A percentile compares a stretch with the other conserved stretches of the same genome.
Conservation (phyloP, 1,140 invertebrate species). For the Octopus bimaculoides region DNA sequence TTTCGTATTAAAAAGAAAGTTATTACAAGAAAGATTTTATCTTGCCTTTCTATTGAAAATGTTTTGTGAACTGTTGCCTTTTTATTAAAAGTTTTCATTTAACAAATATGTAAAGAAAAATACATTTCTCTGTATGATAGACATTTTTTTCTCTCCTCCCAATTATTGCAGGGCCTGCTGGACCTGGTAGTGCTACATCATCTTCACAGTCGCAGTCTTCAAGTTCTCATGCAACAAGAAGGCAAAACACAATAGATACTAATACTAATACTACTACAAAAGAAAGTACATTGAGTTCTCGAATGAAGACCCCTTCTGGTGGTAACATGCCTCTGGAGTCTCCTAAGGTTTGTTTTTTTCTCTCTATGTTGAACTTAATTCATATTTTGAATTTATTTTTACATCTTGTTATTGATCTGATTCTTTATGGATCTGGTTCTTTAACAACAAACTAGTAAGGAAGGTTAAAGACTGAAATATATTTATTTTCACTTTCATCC, state of each 20-base stretch:
- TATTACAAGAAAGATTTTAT: no score
- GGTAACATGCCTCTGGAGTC: conserved; percentile 30
- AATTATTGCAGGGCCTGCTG: conserved; percentile 25
- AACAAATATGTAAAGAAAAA: no score
- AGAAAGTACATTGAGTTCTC: conserved; percentile 45
- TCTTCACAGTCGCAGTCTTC: conserved; percentile 30
- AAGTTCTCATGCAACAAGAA: conserved; percentile 29
- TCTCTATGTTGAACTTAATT: neutral
- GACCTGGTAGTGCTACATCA: conserved; percentile 25
- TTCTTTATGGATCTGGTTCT: no score
- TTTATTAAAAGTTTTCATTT: no score
- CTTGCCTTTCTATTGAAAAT: no score
- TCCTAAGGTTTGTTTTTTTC: conserved; percentile 28
- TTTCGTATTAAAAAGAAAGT: no score
- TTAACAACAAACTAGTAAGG: no score
- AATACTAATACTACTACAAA: conserved; percentile 39
- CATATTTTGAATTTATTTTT: no score
- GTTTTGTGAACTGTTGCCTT: no score
- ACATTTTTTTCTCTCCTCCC: neutral
- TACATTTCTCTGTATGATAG: neutral
- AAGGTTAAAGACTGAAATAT: no score
- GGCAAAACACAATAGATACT: conserved; percentile 43
- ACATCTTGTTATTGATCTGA: no score
- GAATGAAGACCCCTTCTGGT: conserved; percentile 45
- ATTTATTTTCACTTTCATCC: no score